Conservation (phyloP, 1,140 invertebrate genomes). For the Himalopsyche phryganea region DNA sequence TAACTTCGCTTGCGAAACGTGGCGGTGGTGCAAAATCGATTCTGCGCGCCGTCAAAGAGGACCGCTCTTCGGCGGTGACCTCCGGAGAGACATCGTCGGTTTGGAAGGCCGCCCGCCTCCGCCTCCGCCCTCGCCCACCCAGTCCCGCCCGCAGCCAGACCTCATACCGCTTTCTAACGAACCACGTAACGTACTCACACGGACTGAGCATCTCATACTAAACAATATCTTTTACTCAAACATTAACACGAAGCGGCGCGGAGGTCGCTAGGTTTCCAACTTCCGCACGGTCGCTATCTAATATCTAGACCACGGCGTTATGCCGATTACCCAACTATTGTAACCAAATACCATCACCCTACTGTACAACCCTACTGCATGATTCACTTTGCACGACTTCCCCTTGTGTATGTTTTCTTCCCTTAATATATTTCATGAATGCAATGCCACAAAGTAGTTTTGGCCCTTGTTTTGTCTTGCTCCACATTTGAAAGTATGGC, state of each 20-base stretch:
- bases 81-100: neutral
- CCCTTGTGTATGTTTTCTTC: neutral
- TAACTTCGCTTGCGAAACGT: constrained; percentile 32
- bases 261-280: neutral
- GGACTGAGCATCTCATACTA: too few relatives aligned
- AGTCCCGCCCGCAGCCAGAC: constrained; percentile 8
- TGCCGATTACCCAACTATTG: too few relatives aligned
- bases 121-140: neutral
- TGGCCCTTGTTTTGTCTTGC: constrained; percentile 26
- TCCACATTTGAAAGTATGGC: constrained; percentile 32
- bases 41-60: constrained; percentile 24
- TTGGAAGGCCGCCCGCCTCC: neutral
- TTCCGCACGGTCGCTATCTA: too few relatives aligned
- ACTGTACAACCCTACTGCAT: constrained; percentile 3
- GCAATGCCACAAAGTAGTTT: constrained; percentile 10
- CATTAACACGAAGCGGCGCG: neutral
- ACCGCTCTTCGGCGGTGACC: neutral
- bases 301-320: too few relatives aligned
- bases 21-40: constrained; percentile 35
- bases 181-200: neutral
- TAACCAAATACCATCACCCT: neutral
- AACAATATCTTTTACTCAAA: neutral
- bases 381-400: neutral
- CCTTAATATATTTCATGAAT: constrained; percentile 1
- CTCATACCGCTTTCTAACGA: constrained; percentile 16